Evolutionary conservation across 2,113 vertebrate genomes (phyloP).

Genomic region (Pelecanoides urinatrix): DNA sequence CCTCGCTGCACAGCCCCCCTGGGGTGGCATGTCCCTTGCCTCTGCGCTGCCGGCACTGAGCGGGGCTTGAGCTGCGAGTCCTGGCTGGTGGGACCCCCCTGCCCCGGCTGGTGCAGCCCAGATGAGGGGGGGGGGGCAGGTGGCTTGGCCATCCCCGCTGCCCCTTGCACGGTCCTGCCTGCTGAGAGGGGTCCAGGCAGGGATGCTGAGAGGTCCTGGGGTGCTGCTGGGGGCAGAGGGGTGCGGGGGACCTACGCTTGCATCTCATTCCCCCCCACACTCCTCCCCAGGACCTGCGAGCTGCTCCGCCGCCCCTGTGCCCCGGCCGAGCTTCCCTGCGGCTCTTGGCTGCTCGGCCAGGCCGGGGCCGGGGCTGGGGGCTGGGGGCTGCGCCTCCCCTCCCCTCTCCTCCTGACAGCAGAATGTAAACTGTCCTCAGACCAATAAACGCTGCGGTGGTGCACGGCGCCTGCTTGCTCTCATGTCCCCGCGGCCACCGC

Average conservation of each 20-base stretch:
- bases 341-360: background rate
- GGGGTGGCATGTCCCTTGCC: background rate
- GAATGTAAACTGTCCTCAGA: background rate
- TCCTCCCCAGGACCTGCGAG: background rate
- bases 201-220: background rate
- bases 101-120: background rate
- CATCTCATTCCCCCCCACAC: background rate
- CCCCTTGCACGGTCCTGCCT: background rate
- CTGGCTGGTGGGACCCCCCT: background rate
- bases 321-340: background rate
- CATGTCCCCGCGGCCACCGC: rapidly evolving
- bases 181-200: no score
- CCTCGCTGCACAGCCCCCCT: rapidly evolving
- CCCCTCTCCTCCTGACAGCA: background rate
- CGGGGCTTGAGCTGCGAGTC: background rate
- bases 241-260: background rate
- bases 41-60: background rate
- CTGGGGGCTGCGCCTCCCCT: background rate
- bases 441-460: background rate
- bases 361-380: background rate
- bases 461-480: background rate
- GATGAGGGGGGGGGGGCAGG: background rate
- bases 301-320: background rate
- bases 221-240: background rate
- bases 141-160: background rate